Evolutionary conservation across 2,113 vertebrate genomes (phyloP), one percentile per base, ranked within the genome.

Genomic region (Reinhardtius hippoglossoides): DNA sequence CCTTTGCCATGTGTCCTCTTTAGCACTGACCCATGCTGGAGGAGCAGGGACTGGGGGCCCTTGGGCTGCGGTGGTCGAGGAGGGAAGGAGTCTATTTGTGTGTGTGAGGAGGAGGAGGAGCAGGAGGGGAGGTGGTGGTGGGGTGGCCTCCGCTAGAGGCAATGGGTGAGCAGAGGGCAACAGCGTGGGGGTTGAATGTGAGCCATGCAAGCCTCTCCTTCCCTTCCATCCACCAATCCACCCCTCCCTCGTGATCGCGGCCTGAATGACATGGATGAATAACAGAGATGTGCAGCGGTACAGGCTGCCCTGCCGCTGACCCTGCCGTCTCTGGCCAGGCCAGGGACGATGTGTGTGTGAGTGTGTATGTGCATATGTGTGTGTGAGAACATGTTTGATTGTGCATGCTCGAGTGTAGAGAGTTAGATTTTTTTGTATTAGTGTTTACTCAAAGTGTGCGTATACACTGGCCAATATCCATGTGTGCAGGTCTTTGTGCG

Each of bases 201-300:
- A 91, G 85, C 84, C 82, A 61, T 77, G 78, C 62, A 88, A 74
- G 16, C 46, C 77, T 87, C 82, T 85, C 71, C 57, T 85, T 80
- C 64, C 72, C 79, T 77, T 78, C 78, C 79, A 68, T 82, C 75
- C 78, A 42, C 74, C 67, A 23, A 83, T 77, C 76, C 78, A 59
- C 81, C 88, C 87, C 84, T 86, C 90, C 90, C 89, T 90, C 78
- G 71, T 90, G 90, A 89, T 90, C 82, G 78, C 74, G 86, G 84
- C 85, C 91, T 88, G 91, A 89, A 90, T 91, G 92, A 91, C 91
- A 89, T 93, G 92, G 91, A 92, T 90, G 92, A 93, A 91, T 92
- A 94, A 92, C 88, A 91, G 87, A 91, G 91, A 92, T 87, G 88
- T 91, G 85, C 83, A 85, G 89, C 23, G 9, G 84, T 90, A 90